phyloP scores from a whole-genome alignment of 1,140 invertebrate genomes.

The Calephelis virginiensis region DNA sequence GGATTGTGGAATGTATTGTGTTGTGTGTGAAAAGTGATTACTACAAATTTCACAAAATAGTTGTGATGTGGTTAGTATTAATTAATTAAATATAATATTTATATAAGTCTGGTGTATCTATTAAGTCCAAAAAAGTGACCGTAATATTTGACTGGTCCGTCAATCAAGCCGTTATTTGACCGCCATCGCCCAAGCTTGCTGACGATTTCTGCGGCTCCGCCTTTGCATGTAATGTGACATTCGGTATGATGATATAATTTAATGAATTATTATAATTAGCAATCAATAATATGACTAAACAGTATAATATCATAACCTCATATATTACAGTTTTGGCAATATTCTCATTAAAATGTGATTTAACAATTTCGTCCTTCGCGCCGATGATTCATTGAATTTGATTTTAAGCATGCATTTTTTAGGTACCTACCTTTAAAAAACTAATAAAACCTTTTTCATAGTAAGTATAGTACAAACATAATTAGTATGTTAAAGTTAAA shows the following conservation, averaged over 20 bases:
- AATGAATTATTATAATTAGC: not conserved
- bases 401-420: slow-evolving; percentile 21
- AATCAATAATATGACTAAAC: not conserved
- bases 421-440: slow-evolving; percentile 9
- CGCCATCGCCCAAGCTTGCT: slow-evolving; percentile 71
- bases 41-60: slow-evolving; percentile 46
- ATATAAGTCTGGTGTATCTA: not conserved
- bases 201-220: slow-evolving; percentile 55
- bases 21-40: slow-evolving; percentile 63
- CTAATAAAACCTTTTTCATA: not conserved
- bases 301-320: not conserved
- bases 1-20: slow-evolving; percentile 60
- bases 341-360: slow-evolving; percentile 10
- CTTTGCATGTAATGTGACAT: slow-evolving; percentile 39
- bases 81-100: not conserved
- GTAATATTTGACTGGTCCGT: slow-evolving; percentile 31
- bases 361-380: slow-evolving; percentile 44
- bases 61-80: slow-evolving; percentile 68
- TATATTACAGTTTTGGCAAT: not conserved
- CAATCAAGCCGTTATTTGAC: slow-evolving; percentile 65
- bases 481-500: too few relatives aligned
- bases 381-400: slow-evolving; percentile 48
- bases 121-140: slow-evolving; percentile 8
- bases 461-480: too few relatives aligned
- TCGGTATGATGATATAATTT: not conserved